phyloP scores from a whole-genome alignment of 2,113 vertebrate species.

The Microtus montanus region DNA sequence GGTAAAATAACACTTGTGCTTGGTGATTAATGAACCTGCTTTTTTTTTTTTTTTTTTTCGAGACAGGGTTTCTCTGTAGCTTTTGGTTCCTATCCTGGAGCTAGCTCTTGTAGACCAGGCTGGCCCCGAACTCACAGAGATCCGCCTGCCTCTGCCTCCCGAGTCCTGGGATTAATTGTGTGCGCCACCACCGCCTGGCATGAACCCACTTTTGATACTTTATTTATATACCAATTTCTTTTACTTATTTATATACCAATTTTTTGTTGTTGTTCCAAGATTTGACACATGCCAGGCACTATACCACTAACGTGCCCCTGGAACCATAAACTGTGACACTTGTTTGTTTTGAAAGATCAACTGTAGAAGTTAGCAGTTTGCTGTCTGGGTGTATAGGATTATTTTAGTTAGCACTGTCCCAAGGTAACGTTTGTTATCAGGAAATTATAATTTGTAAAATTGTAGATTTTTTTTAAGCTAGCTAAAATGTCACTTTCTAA shows the following conservation, averaged over 20 bases:
- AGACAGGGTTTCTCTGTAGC: too few relatives aligned
- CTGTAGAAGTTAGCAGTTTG: not conserved
- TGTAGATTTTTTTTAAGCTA: not conserved
- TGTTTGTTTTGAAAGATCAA: constrained; percentile 34
- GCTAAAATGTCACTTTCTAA: not conserved
- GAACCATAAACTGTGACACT: not conserved
- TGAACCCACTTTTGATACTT: not conserved
- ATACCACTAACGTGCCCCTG: not conserved
- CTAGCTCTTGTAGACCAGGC: too few relatives aligned
- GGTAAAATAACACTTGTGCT: not conserved
- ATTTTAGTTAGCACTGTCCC: not conserved
- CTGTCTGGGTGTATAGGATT: not conserved
- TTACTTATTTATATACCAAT: not conserved
- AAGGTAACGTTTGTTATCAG: not conserved
- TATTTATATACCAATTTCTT: not conserved
- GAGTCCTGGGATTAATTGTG: too few relatives aligned
- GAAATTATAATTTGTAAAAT: not conserved
- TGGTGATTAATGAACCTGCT: not conserved
- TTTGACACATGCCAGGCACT: not conserved
- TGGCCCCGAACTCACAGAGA: too few relatives aligned
- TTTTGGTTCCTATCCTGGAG: too few relatives aligned
- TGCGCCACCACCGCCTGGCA: too few relatives aligned
- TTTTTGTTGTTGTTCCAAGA: not conserved
- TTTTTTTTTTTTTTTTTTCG: too few relatives aligned
- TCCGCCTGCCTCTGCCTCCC: too few relatives aligned